Conservation (phyloP, 64 coral and sea anemone genomes). For the Stichodactyla helianthus region DNA sequence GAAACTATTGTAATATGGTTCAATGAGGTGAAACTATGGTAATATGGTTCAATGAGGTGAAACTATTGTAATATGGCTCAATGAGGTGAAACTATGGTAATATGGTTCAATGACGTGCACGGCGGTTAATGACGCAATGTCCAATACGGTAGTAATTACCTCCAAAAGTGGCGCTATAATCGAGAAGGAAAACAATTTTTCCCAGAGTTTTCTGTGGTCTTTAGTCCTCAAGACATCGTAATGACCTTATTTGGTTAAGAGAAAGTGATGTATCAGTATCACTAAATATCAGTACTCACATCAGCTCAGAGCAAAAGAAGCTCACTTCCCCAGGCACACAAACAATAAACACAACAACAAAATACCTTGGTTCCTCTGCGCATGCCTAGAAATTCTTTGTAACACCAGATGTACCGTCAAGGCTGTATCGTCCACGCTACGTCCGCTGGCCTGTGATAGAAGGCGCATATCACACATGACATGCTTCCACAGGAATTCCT, state of each 20-base stretch:
- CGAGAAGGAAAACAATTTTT: background rate
- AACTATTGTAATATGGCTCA: too few relatives aligned
- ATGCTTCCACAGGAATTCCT: conserved; percentile 38
- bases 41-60: too few relatives aligned
- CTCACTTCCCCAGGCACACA: too few relatives aligned
- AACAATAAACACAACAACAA: background rate
- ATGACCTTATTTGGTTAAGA: background rate
- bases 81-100: too few relatives aligned
- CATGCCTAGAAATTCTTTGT: background rate
- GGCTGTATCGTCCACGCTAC: conserved; percentile 51
- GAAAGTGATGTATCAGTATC: background rate
- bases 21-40: too few relatives aligned
- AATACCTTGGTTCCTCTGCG: background rate
- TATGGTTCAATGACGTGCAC: too few relatives aligned
- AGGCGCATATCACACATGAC: conserved; percentile 16
- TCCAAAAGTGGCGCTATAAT: background rate
- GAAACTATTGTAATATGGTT: too few relatives aligned
- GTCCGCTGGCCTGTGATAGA: conserved; percentile 16
- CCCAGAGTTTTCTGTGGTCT: background rate
- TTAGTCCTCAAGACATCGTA: background rate
- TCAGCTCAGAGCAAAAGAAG: too few relatives aligned
- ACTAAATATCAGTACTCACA: too few relatives aligned
- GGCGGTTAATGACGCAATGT: too few relatives aligned
- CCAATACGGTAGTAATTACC: background rate
- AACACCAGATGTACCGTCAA: conserved; percentile 43